These are phyloP conservation scores for Boulengeromyrus knoepffleri DNA, from an alignment of 2,113 vertebrate species.

Conservation along the genomic window DNA sequence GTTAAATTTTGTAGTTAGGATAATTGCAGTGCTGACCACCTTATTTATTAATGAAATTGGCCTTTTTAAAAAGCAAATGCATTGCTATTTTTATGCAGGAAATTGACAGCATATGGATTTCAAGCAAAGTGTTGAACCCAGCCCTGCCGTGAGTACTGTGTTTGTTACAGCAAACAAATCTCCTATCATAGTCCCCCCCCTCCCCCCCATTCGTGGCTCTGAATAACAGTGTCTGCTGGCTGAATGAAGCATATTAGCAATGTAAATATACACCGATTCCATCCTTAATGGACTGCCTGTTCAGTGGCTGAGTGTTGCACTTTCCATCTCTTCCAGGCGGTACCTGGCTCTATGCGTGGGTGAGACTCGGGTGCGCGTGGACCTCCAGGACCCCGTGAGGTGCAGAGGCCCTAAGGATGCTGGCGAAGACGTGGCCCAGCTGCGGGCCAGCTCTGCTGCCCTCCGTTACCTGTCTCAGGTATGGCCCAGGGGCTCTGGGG, in stretches of 20 bases:
- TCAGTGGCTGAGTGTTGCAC: background rate
- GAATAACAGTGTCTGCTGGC: background rate
- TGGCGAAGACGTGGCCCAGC: conserved; percentile 43
- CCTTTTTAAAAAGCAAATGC: background rate
- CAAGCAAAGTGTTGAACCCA: conserved; percentile 83
- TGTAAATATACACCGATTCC: background rate
- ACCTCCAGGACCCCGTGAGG: conserved; percentile 67
- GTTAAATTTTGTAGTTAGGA: background rate
- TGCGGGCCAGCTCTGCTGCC: conserved; percentile 63
- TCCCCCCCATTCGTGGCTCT: background rate
- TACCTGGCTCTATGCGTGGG: conserved; percentile 87
- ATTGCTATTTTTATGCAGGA: conserved; percentile 61
- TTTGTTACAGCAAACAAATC: background rate
- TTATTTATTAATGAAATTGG: background rate
- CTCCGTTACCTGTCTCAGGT: conserved; percentile 84
- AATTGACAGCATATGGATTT: conserved; percentile 90
- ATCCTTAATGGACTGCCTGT: too few species aligned
- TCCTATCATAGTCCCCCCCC: background rate
- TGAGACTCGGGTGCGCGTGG: conserved; percentile 77
- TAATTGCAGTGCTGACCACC: background rate
- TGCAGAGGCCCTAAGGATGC: conserved; percentile 32
- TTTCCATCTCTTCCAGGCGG: conserved; percentile 54
- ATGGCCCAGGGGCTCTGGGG: conserved; percentile 18
- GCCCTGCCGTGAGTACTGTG: conserved; percentile 80
- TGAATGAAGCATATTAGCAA: background rate